phyloP scores from a whole-genome alignment of 2,888 invertebrate species.

The Tholera decimalis region DNA sequence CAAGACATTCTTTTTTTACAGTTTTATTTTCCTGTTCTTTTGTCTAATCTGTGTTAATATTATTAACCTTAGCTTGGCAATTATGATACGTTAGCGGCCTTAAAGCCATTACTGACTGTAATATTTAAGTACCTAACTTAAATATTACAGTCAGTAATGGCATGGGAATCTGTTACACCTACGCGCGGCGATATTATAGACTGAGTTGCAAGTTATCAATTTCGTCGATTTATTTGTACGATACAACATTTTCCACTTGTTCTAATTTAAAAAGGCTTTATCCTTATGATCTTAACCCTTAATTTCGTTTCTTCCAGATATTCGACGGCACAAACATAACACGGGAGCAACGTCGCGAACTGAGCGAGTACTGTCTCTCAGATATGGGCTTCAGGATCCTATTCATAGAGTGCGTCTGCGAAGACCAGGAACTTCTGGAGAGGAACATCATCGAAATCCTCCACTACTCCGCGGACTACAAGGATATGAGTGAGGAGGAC shows the following conservation, averaged over 20 bases:
- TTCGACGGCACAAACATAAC: slow-evolving; percentile 98
- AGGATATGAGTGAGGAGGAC: slow-evolving; percentile 94
- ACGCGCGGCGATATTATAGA: no score
- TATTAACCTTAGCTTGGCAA: slow-evolving; percentile 2
- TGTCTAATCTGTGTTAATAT: neutral
- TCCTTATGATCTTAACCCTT: neutral
- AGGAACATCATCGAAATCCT: slow-evolving; percentile 94
- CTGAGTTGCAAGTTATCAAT: no score
- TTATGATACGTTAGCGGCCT: no score
- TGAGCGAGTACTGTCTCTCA: slow-evolving; percentile 93
- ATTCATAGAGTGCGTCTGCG: slow-evolving; percentile 98
- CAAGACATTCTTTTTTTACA: neutral
- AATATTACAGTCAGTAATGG: no score
- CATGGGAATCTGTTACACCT: no score
- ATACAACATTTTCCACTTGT: neutral
- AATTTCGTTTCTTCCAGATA: slow-evolving; percentile 91
- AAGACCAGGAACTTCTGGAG: slow-evolving; percentile 92
- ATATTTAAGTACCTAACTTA: no score
- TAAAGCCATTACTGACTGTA: no score
- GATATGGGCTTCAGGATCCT: slow-evolving; percentile 96
- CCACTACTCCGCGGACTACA: slow-evolving; percentile 97
- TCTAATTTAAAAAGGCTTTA: no score
- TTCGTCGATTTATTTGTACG: neutral
- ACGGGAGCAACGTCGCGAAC: slow-evolving; percentile 94
- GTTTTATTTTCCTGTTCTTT: slow-evolving; percentile 23